Percentiles rank a stretch among this genome's conserved stretches.
These are phyloP conservation scores for Acanthochromis polyacanthus DNA, from an alignment of 2,113 vertebrate genomes.

Conservation along the genomic window DNA sequence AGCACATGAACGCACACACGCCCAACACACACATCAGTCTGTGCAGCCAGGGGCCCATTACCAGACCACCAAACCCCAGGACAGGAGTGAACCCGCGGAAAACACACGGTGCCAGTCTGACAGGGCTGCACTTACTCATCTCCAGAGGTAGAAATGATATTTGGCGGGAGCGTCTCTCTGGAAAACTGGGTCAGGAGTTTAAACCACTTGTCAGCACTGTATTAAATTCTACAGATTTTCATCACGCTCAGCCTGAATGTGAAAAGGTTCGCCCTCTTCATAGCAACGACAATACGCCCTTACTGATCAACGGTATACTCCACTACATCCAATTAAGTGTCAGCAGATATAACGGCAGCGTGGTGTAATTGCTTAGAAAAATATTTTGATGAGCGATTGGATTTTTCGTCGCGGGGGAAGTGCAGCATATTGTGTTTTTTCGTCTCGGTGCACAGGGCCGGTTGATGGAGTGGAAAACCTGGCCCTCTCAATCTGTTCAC, in stretches of 20 bases:
- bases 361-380: conserved; percentile 73
- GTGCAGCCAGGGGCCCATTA: conserved; percentile 59
- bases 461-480: conserved; percentile 58
- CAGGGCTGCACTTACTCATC: conserved; percentile 44
- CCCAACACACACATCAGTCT: conserved; percentile 40
- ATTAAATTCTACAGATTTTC: conserved; percentile 33
- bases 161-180: background rate
- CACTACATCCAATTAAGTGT: conserved; percentile 65
- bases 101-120: conserved; percentile 42
- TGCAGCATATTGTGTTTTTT: conserved; percentile 67
- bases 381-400: conserved; percentile 64
- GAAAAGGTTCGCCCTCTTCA: conserved; percentile 34
- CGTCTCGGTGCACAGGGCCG: conserved; percentile 55
- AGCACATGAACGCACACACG: conserved; percentile 36
- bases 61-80: conserved; percentile 51
- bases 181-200: conserved; percentile 39
- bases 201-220: conserved; percentile 30
- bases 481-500: conserved; percentile 58
- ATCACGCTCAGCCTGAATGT: conserved; percentile 12
- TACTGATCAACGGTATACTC: conserved; percentile 61
- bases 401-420: conserved; percentile 39
- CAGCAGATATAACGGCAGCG: conserved; percentile 53
- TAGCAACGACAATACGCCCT: conserved; percentile 42
- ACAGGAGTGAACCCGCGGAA: conserved; percentile 44
- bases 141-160: conserved; percentile 41